phyloP scores from a whole-genome alignment of 1,140 invertebrate genomes.

The Limonius californicus region DNA sequence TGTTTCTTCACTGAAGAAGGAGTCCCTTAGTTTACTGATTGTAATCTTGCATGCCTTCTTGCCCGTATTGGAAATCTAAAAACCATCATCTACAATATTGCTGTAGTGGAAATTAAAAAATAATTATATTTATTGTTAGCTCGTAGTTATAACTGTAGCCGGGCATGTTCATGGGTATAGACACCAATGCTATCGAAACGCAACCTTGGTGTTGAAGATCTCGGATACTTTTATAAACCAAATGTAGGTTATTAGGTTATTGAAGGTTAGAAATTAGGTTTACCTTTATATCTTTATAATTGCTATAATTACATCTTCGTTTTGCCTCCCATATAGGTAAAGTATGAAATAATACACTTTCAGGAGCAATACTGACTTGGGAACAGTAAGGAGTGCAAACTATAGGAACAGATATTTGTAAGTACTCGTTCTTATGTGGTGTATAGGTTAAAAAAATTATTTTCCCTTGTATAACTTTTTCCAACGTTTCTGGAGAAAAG shows the following conservation, averaged over 20 bases:
- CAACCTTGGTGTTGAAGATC: too few species aligned
- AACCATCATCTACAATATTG: neutral
- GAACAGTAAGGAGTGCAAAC: slow-evolving; percentile 21
- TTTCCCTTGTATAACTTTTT: slow-evolving; percentile 12
- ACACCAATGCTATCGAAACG: too few species aligned
- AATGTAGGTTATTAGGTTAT: too few species aligned
- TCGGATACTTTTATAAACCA: too few species aligned
- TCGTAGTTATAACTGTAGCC: too few species aligned
- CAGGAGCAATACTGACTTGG: slow-evolving; percentile 20
- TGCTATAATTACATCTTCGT: neutral
- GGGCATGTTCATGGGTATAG: too few species aligned
- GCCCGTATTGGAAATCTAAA: slow-evolving; percentile 23
- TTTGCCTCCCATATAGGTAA: slow-evolving; percentile 28
- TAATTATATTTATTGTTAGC: too few species aligned
- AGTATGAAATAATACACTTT: slow-evolving; percentile 24
- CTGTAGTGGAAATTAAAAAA: neutral
- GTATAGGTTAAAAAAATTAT: slow-evolving; percentile 26
- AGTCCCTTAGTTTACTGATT: slow-evolving; percentile 24
- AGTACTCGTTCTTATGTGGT: slow-evolving; percentile 8
- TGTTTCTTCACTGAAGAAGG: slow-evolving; percentile 2
- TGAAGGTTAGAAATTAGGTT: neutral
- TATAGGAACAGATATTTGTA: slow-evolving; percentile 22
- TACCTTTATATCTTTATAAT: slow-evolving; percentile 23
- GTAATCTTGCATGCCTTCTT: slow-evolving; percentile 20
- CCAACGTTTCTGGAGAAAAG: slow-evolving; percentile 19